Conservation (phyloP, 1,140 invertebrate genomes). For the Zaprionus ghesquierei region DNA sequence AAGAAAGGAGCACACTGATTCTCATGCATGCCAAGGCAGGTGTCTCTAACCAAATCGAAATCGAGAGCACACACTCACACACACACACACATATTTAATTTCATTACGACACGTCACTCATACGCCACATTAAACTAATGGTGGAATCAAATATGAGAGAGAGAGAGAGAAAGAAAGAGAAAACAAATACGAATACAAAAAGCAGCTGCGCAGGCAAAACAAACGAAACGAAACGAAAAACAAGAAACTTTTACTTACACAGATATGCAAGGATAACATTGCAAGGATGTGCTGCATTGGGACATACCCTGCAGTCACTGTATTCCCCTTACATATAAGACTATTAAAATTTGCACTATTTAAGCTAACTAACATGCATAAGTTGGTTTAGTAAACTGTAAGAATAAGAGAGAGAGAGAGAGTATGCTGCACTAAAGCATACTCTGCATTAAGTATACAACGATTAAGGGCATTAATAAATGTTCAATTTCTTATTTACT, state of each 20-base stretch:
- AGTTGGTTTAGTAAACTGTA: no score
- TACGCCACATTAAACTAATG: conserved; percentile 49
- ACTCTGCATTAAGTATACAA: not conserved
- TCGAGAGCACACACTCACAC: not conserved
- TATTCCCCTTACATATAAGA: no score
- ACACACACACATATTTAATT: conserved; percentile 42
- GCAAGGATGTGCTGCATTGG: no score
- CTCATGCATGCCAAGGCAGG: not conserved
- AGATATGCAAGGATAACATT: not conserved
- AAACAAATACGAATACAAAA: not conserved
- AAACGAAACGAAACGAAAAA: not conserved
- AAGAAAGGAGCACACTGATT: not conserved
- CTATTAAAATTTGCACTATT: no score
- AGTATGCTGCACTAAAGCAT: not conserved
- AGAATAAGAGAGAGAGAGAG: no score
- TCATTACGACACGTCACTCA: conserved; percentile 48
- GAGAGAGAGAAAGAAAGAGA: no score
- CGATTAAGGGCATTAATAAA: no score
- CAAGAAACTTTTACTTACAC: not conserved
- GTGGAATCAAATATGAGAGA: not conserved
- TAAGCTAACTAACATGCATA: no score
- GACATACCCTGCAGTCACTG: no score
- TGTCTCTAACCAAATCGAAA: conserved; percentile 6
- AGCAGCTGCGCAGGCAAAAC: not conserved
- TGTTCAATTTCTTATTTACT: no score